phyloP scores from a whole-genome alignment of 2,797 vertebrate genomes.

The Enteromius viviparus region DNA sequence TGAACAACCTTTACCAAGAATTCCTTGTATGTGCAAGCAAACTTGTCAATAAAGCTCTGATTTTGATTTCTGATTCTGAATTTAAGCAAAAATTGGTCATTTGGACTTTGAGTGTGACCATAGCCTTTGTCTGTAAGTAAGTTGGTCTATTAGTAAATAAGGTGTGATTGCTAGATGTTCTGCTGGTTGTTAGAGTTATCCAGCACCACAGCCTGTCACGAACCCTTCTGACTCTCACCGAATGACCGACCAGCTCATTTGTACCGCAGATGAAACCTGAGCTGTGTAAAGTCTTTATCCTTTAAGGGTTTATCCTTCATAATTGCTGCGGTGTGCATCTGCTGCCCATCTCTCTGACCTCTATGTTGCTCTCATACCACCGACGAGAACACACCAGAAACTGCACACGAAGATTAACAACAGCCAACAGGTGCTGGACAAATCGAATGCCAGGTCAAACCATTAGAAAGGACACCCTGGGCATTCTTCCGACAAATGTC shows the following conservation, averaged over 20 bases:
- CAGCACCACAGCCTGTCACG: not conserved
- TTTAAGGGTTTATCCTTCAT: constrained; percentile 22
- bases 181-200: not conserved
- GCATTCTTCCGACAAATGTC: constrained; percentile 25
- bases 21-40: not conserved
- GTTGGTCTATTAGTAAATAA: not conserved
- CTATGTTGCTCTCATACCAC: constrained; percentile 4
- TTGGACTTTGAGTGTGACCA: not conserved
- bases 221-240: not conserved
- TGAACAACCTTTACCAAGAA: not conserved
- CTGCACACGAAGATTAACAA: constrained; percentile 27
- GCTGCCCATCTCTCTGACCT: constrained; percentile 16
- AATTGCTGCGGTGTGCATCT: constrained; percentile 22
- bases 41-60: too few species aligned
- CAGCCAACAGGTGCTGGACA: not conserved
- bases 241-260: not conserved
- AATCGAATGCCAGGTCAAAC: constrained; percentile 9
- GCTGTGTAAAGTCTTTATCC: not conserved
- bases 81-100: not conserved
- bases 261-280: not conserved
- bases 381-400: not conserved
- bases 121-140: not conserved
- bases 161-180: not conserved
- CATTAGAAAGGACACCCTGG: constrained; percentile 22
- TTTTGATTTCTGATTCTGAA: too few species aligned